Base-by-base conservation (phyloP, 1,140 invertebrate species). In the Drosophila nebulosa region DNA sequence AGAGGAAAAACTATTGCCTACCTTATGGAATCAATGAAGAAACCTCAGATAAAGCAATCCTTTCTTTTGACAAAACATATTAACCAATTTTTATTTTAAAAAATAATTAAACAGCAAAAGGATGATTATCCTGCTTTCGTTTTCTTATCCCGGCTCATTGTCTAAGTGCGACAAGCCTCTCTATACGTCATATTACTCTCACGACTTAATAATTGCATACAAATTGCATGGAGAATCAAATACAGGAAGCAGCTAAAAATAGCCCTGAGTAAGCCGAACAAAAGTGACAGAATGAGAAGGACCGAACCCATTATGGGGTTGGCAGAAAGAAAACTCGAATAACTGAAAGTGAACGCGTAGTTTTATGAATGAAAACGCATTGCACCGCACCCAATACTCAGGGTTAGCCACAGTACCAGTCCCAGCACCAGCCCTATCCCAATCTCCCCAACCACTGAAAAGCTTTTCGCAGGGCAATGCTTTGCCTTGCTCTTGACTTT, bases 401-500 rank as follows among this genome's bases (percentile, higher is more conserved):
- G 36, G 36, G 14, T 16, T 16, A 36, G 27, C 26, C 39, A n/a
- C n/a, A n/a, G n/a, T n/a, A n/a, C n/a, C n/a, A n/a, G n/a, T n/a
- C n/a, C n/a, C n/a, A n/a, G n/a, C n/a, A n/a, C n/a, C 18, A 18
- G 32, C 55, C 22, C 35, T 39, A 24, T 24, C 53, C 26, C 32
- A 16, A 32, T 12, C 0, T 4, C 18, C 6, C 27, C 27, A 7
- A 16, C 12, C 32, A 27, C 7, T n/a, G 21, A 24, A 24, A 61
- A 61, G 53, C 52, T 9, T 66, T 51, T 36, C 52, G 52, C 60
- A 57, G 74, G 74, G 68, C 77, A 85, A 80, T 60, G 78, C 32
- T 69, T 88, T 56, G 77, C 84, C 89, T 90, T 90, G 89, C 89
- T 90, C 89, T 90, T 90, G 89, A 90, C 89, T 65, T 81, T 78